Evolutionary conservation across 2,113 vertebrate genomes (phyloP).

Genomic region (Verasper variegatus): DNA sequence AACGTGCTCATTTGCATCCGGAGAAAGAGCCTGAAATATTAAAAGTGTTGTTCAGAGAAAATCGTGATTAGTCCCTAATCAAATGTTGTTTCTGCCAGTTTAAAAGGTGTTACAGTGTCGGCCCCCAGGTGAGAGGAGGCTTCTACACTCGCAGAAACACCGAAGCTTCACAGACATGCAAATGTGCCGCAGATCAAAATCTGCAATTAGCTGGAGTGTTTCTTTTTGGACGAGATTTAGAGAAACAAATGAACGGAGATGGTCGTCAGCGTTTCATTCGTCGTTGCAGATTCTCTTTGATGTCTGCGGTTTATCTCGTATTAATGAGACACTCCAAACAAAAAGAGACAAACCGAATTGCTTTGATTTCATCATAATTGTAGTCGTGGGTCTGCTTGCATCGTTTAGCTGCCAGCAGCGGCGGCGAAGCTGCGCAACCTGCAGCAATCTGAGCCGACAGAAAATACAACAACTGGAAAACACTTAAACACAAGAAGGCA

Average conservation of each 20-base stretch:
- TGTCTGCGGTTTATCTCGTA: constrained; percentile 59
- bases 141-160: not conserved
- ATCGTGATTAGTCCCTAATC: constrained; percentile 76
- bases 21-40: constrained; percentile 76
- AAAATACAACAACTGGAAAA: too few species aligned
- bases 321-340: constrained; percentile 71
- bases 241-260: constrained; percentile 73
- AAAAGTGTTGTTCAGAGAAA: constrained; percentile 77
- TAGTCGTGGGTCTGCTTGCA: constrained; percentile 18
- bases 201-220: constrained; percentile 58
- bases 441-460: too few species aligned
- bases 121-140: constrained; percentile 77
- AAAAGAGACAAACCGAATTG: constrained; percentile 64
- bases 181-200: constrained; percentile 50
- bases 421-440: too few species aligned
- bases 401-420: too few species aligned
- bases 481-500: too few species aligned
- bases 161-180: constrained; percentile 52
- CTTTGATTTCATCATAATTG: constrained; percentile 76
- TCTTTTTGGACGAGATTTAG: constrained; percentile 63
- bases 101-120: constrained; percentile 65
- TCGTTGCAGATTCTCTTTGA: constrained; percentile 76
- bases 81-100: constrained; percentile 79
- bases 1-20: constrained; percentile 74
- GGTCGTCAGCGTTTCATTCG: constrained; percentile 41